Base-by-base conservation (phyloP, 2,113 vertebrate species). In the Phasianus colchicus region DNA sequence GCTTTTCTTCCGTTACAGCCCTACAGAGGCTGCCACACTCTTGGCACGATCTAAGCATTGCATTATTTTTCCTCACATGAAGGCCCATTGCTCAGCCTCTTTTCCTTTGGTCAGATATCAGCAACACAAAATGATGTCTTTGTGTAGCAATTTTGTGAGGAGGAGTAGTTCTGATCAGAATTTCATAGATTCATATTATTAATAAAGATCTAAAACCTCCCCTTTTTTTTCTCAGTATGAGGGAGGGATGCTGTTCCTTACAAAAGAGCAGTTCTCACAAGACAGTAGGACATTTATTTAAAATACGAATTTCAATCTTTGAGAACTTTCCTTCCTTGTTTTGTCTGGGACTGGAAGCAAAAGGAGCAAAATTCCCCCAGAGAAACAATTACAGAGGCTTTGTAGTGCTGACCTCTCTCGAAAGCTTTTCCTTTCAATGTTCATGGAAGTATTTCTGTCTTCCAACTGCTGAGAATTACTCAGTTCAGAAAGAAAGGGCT, bases 21-120 rank as follows among this genome's bases (percentile, higher is more conserved):
- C 92, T 80, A 78, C 27, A 0, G n/a, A 69, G 86, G 80, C 88
- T 91, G 79, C 93, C 64, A 60, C 79, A 74, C 42, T 92, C 83
- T 93, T 96, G 96, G 96, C 93, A 90, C 61, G 83, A 81, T 80
- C 69, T 90, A 60, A 93, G 83, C 64, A 74, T 77, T 86, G 93
- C 93, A 83, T 94, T 90, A 84, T 94, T 95, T 96, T 88, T 90
- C 83, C 86, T 93, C 72, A 86, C 69, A 63, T 88, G 90, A 88
- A 92, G 96, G 93, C 83, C 32, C 58, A 64, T 89, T 95, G 81
- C 91, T 92, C 81, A 82, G 95, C 32, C 64, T 84, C 82, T 57
- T 93, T 90, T 89, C 78, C 86, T 95, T 91, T 94, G 87, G 92
- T 83, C 60, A 83, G 87, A 79, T 95, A 95, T 83, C 64, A 95